Evolutionary conservation across 2,888 invertebrate species (phyloP).

Genomic region (Apoda limacodes): DNA sequence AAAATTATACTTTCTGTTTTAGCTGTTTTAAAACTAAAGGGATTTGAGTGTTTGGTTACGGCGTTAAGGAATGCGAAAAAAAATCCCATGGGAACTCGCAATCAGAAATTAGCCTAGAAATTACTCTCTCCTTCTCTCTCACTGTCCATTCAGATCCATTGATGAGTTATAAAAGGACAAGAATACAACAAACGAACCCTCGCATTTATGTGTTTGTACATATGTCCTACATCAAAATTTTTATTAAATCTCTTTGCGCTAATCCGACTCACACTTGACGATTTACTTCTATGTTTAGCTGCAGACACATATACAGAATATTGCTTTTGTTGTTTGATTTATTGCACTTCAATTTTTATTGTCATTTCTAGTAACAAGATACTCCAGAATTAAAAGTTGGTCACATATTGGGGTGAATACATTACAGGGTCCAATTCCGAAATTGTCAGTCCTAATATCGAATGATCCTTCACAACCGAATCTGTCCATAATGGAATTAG

Average conservation of each 20-base stretch:
- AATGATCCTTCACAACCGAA: conserved; percentile 48
- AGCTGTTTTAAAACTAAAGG: no score
- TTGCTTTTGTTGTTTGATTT: neutral
- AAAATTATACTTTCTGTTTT: no score
- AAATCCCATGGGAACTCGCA: no score
- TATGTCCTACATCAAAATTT: no score
- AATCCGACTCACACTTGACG: conserved; percentile 28
- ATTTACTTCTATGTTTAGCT: conserved; percentile 1
- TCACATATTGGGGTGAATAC: conserved; percentile 47
- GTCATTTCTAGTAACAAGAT: conserved; percentile 6
- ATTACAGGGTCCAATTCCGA: conserved; percentile 60
- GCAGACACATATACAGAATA: conserved; percentile 2
- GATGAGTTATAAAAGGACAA: no score
- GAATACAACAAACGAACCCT: no score
- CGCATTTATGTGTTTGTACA: no score
- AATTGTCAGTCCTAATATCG: conserved; percentile 61
- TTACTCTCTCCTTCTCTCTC: no score
- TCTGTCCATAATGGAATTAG: conserved; percentile 47
- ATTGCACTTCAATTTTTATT: conserved; percentile 2
- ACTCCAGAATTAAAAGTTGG: conserved; percentile 1
- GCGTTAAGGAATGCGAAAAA: no score
- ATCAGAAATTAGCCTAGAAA: no score
- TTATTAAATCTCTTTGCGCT: conserved; percentile 17
- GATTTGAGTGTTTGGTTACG: no score
- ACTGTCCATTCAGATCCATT: no score